phyloP scores from a whole-genome alignment of 2,888 invertebrate genomes.

The Eupsilia transversa region DNA sequence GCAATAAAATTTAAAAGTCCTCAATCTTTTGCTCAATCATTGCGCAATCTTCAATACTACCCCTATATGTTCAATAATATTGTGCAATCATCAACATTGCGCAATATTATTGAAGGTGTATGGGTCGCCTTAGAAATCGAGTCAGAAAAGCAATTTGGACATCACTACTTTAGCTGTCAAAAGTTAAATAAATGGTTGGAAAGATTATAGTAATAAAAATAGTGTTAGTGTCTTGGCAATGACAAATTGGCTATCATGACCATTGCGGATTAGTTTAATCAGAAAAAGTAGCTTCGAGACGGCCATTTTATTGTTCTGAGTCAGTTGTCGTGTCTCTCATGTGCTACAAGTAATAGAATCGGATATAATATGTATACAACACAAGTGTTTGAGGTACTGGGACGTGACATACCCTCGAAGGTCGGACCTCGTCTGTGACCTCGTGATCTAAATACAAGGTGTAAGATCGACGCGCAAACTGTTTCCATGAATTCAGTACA shows the following conservation, averaged over 20 bases:
- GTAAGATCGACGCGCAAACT: background rate
- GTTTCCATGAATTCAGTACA: background rate
- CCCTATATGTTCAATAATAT: no score
- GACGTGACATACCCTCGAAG: conserved; percentile 36
- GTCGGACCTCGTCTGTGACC: conserved; percentile 31
- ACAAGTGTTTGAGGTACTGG: conserved; percentile 58
- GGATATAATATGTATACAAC: conserved; percentile 58
- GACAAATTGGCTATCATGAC: background rate
- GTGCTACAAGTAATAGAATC: conserved; percentile 35
- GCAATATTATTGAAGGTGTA: no score
- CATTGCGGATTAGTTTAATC: background rate
- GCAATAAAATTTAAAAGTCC: no score
- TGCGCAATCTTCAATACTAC: no score
- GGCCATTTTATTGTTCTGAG: background rate
- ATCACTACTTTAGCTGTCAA: no score
- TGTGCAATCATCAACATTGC: no score
- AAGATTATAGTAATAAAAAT: no score
- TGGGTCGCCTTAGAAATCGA: no score
- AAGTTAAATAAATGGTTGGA: no score
- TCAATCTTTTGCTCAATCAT: no score
- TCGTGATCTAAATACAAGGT: conserved; percentile 20
- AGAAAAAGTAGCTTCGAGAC: background rate
- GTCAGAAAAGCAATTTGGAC: no score
- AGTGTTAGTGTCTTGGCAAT: no score
- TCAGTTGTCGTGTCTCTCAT: conserved; percentile 6